A percentile compares a stretch with the other conserved stretches of the same genome.
phyloP scores from a whole-genome alignment of 1,140 invertebrate genomes.

The Pseudomyrmex dendroicus region DNA sequence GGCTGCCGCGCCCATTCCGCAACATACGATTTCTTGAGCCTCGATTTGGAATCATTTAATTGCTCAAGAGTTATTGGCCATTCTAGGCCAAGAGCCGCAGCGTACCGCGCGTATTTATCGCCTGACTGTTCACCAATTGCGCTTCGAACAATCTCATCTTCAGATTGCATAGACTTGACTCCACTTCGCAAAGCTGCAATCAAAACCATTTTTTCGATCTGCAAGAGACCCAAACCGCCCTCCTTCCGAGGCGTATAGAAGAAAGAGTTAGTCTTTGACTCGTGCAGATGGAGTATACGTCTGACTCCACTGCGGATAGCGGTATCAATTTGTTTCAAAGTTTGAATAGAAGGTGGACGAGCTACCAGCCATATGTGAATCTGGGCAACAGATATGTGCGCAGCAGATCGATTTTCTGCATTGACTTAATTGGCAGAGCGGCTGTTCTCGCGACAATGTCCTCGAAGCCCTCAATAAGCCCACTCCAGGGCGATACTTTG shows the following conservation, averaged over 20 bases:
- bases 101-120: neutral
- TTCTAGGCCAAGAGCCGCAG: conserved; percentile 44
- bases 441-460: neutral
- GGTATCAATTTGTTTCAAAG: neutral
- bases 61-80: neutral
- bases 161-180: neutral
- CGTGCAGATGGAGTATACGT: neutral
- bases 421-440: neutral
- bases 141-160: neutral
- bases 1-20: neutral
- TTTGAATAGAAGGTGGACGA: neutral
- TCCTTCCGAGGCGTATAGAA: neutral
- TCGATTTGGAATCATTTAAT: neutral
- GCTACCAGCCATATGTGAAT: neutral
- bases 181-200: neutral
- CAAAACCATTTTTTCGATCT: neutral
- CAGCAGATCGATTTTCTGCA: conserved; percentile 2
- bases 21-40: neutral
- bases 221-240: neutral
- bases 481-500: neutral
- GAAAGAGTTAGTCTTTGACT: neutral
- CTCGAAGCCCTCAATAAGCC: neutral
- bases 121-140: neutral
- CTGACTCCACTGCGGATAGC: neutral
- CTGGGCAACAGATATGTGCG: neutral